These are phyloP conservation scores for Machaerirhynchus nigripectus DNA, from an alignment of 2,113 vertebrate genomes.

Conservation along the genomic window DNA sequence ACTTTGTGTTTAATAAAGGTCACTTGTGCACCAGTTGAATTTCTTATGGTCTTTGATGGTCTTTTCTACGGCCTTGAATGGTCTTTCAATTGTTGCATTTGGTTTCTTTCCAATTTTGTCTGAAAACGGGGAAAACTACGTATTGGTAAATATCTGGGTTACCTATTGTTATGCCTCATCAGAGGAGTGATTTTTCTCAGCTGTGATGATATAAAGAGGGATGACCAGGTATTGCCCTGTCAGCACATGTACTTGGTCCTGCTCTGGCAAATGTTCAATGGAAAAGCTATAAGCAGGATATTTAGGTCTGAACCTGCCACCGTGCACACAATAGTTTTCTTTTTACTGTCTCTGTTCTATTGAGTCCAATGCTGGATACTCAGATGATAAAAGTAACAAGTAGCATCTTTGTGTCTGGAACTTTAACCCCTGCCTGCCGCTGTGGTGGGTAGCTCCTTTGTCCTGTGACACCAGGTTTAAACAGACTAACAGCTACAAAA, in stretches of 20 bases:
- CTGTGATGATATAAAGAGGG: not conserved
- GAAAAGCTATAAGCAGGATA: not conserved
- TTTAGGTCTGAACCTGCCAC: not conserved
- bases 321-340: not conserved
- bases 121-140: not conserved
- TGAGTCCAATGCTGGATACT: not conserved
- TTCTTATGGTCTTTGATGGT: not conserved
- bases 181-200: not conserved
- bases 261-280: not conserved
- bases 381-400: not conserved
- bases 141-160: not conserved
- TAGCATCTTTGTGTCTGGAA: not conserved
- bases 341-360: not conserved
- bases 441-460: not conserved
- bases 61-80: not conserved
- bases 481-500: not conserved
- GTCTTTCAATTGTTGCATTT: not conserved
- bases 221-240: not conserved
- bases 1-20: not conserved
- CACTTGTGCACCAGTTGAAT: not conserved
- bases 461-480: not conserved
- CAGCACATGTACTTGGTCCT: not conserved
- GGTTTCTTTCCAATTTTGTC: not conserved
- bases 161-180: not conserved
- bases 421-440: not conserved